Conservation (phyloP, 2,113 vertebrate species). For the Crotalus viridis region DNA sequence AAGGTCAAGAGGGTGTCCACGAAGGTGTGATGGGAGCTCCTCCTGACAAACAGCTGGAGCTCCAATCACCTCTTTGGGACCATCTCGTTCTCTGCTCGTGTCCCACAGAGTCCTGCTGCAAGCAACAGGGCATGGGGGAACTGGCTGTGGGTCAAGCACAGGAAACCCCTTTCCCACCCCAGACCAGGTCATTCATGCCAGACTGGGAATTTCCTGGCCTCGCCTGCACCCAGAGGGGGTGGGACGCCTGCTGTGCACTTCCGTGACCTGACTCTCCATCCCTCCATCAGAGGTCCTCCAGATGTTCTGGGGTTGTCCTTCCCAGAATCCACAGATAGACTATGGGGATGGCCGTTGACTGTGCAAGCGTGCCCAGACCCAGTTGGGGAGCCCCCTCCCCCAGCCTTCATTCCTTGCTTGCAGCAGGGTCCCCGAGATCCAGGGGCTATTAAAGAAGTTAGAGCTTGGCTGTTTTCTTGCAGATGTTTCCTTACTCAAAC, state of each 20-base stretch:
- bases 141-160: neutral
- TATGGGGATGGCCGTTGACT: neutral
- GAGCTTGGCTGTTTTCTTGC: neutral
- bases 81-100: neutral
- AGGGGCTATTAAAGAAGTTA: neutral
- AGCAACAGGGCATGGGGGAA: neutral
- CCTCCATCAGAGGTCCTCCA: neutral
- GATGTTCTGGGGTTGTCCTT: too few species aligned
- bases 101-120: neutral
- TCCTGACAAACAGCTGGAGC: neutral
- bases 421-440: neutral
- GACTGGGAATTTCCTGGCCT: neutral
- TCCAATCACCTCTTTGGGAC: neutral
- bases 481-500: neutral
- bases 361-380: neutral
- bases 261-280: neutral
- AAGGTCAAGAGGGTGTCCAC: neutral
- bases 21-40: neutral
- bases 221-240: neutral
- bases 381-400: neutral
- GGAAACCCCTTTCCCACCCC: neutral
- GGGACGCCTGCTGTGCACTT: neutral
- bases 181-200: neutral
- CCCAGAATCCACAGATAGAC: neutral
- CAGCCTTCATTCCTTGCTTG: neutral